Evolutionary conservation across 1,140 invertebrate species (phyloP), one percentile per base, ranked within the genome.

Genomic region (Trachymyrmex septentrionalis): DNA sequence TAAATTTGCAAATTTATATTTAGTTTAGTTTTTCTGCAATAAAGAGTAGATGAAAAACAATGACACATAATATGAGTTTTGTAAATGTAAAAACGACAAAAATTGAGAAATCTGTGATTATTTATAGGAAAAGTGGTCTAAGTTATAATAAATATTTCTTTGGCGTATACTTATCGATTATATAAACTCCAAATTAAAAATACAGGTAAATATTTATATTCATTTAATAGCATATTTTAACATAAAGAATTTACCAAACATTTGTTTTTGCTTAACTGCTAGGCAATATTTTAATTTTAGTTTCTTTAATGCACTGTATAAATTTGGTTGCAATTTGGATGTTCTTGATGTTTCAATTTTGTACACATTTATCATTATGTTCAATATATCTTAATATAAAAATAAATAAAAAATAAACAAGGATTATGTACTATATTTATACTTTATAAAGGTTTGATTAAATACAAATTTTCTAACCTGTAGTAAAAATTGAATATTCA

Each of bases 41-140:
- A 34, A 81, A 80, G 27, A n/a, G 6, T 44, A 48, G 16, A 59
- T 44, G 14, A 9, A 14, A 71, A 59, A 71, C 10, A 10, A 3
- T 82, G 24, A 16, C 12, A 9, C 12, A 19, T 34, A 44, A 61
- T 30, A 67, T 34, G 12, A 64, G 9, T 66, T 81, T 55, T 5
- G 7, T 10, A 72, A 69, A 71, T 81, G 27, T 55, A 72, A n/a
- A 57, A 81, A 72, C 57, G 53, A 27, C 16, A 72, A 71, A 81
- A 44, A 16, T 55, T 19, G 12, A 27, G 24, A 19, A 55, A 67
- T 69, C 5, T 38, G 1, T n/a, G 0, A 53, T n/a, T 0, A 24
- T 34, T 7, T 21, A 9, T 64, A 53, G n/a, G 12, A 5, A 7
- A 19, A 64, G 10, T 9, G 5, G 14, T 44, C 9, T 10, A 44